phyloP scores from a whole-genome alignment of 2,113 vertebrate genomes.

The Meriones unguiculatus region DNA sequence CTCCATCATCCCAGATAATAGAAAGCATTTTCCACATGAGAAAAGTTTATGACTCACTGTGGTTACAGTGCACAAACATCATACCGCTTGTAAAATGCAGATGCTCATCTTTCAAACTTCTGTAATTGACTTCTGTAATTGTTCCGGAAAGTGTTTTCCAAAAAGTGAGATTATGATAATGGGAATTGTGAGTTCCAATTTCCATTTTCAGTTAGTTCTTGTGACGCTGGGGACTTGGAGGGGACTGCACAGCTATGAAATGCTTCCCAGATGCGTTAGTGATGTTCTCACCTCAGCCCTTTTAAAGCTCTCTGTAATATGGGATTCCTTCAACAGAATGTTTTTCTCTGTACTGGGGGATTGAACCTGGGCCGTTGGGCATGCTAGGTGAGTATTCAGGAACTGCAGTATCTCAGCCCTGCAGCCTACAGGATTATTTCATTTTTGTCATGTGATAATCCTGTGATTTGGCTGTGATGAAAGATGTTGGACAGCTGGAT shows the following conservation, averaged over 20 bases:
- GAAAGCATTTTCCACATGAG: background rate
- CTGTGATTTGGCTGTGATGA: background rate
- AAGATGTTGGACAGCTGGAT: background rate
- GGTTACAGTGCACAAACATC: background rate
- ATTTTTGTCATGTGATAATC: background rate
- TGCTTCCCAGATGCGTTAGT: background rate
- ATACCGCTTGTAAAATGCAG: background rate
- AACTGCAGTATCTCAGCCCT: no score
- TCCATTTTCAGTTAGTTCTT: background rate
- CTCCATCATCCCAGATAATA: background rate
- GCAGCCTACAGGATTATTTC: background rate
- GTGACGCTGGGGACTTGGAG: background rate
- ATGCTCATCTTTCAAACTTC: background rate
- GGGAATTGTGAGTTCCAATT: background rate
- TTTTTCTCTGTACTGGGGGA: background rate
- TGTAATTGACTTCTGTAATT: background rate
- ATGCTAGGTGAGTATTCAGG: background rate
- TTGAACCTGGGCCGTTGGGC: background rate
- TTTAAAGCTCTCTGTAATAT: background rate
- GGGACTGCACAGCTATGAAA: background rate
- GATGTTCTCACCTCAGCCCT: background rate
- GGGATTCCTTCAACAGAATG: background rate
- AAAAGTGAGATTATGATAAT: background rate
- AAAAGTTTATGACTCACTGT: background rate
- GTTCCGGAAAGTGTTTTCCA: background rate